Conservation (phyloP, 2,113 vertebrate species). For the Aleadryas rufinucha region DNA sequence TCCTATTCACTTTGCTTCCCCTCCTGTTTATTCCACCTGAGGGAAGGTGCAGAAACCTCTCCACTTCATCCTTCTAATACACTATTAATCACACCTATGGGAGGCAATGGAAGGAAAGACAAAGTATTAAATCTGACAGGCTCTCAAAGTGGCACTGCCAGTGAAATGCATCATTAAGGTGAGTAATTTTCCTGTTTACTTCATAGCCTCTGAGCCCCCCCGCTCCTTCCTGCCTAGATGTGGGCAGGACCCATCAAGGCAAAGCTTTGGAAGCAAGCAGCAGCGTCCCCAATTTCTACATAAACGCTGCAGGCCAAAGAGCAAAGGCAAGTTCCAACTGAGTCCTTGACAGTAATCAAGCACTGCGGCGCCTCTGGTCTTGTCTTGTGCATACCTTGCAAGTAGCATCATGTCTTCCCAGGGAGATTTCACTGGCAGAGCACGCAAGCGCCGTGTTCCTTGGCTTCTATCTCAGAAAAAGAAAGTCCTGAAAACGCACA, state of each 20-base stretch:
- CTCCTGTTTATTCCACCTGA: neutral
- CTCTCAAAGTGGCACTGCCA: constrained; percentile 69
- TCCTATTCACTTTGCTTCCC: neutral
- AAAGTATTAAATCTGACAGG: constrained; percentile 64
- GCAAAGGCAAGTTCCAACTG: constrained; percentile 91
- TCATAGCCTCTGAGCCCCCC: constrained; percentile 63
- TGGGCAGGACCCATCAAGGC: constrained; percentile 86
- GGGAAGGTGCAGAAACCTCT: neutral
- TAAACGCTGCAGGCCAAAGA: constrained; percentile 89
- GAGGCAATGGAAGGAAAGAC: neutral
- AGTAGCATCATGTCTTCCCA: constrained; percentile 89
- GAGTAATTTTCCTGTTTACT: constrained; percentile 84
- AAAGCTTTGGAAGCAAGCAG: constrained; percentile 79
- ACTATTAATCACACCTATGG: constrained; percentile 43
- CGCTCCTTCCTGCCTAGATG: constrained; percentile 60
- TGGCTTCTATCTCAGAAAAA: constrained; percentile 48
- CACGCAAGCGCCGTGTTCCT: constrained; percentile 36
- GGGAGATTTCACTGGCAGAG: constrained; percentile 80
- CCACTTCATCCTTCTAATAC: neutral
- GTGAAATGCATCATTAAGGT: constrained; percentile 76
- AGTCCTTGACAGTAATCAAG: constrained; percentile 85
- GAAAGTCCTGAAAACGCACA: constrained; percentile 5
- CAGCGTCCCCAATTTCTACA: constrained; percentile 86
- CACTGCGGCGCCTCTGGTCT: constrained; percentile 97
- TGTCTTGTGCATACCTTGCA: constrained; percentile 95